phyloP scores from a whole-genome alignment of 2,888 invertebrate species.

The Melangyna quadrimaculata region DNA sequence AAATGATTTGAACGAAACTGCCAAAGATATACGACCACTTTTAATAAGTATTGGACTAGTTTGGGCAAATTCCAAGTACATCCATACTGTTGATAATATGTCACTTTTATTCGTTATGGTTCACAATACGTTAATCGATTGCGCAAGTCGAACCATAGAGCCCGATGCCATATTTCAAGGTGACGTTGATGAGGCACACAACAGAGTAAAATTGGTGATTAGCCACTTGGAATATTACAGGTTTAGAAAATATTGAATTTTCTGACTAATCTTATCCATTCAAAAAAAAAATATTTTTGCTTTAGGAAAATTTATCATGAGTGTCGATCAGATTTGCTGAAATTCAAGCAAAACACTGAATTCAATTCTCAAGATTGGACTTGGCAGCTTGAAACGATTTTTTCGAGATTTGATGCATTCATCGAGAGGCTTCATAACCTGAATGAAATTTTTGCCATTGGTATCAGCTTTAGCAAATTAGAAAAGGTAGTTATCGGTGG shows the following conservation, averaged over 20 bases:
- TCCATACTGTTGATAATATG: slow-evolving; percentile 85
- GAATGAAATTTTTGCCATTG: slow-evolving; percentile 87
- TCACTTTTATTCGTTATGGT: slow-evolving; percentile 89
- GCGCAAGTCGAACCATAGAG: slow-evolving; percentile 88
- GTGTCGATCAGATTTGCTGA: slow-evolving; percentile 81
- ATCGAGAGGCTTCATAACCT: slow-evolving; percentile 85
- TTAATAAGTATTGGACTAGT: slow-evolving; percentile 90
- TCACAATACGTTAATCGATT: slow-evolving; percentile 90
- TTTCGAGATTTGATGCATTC: slow-evolving; percentile 86
- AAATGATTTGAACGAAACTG: slow-evolving; percentile 86
- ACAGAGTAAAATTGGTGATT: slow-evolving; percentile 83
- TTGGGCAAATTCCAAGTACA: slow-evolving; percentile 92
- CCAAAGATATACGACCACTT: slow-evolving; percentile 84
- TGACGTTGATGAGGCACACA: slow-evolving; percentile 88
- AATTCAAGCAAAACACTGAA: slow-evolving; percentile 76
- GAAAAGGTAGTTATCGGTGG: slow-evolving; percentile 93
- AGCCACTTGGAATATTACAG: slow-evolving; percentile 83
- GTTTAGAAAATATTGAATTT: no score
- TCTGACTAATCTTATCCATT: no score
- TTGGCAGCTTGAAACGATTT: slow-evolving; percentile 88
- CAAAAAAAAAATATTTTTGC: neutral
- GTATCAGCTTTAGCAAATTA: slow-evolving; percentile 91
- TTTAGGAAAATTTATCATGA: slow-evolving; percentile 81
- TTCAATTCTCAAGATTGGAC: slow-evolving; percentile 86
- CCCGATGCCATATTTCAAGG: slow-evolving; percentile 92